These are phyloP conservation scores for Dasypolia templi DNA, from an alignment of 2,888 invertebrate genomes.

Conservation along the genomic window DNA sequence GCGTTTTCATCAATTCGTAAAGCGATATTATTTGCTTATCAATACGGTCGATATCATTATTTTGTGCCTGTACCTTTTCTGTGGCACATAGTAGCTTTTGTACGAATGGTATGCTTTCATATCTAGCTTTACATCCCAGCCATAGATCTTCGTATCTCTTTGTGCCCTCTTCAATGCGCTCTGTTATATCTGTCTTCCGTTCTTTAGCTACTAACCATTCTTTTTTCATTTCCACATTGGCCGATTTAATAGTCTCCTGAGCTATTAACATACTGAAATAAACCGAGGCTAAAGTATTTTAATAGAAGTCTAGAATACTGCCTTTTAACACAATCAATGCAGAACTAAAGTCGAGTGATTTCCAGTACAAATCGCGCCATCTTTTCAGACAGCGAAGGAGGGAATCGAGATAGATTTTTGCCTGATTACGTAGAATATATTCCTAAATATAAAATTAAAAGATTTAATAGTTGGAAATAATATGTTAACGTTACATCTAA, in stretches of 20 bases:
- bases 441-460: no score
- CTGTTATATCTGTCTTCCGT: slow-evolving; percentile 70
- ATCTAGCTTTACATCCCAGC: slow-evolving; percentile 77
- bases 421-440: no score
- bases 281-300: not conserved
- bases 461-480: no score
- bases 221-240: slow-evolving; percentile 80
- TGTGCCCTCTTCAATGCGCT: slow-evolving; percentile 74
- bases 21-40: slow-evolving; percentile 70
- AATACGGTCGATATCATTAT: slow-evolving; percentile 69
- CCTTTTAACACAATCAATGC: slow-evolving; percentile 5
- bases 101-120: slow-evolving; percentile 81
- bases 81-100: slow-evolving; percentile 73
- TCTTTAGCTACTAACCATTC: slow-evolving; percentile 78
- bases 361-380: not conserved
- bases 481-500: no score
- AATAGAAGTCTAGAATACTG: not conserved
- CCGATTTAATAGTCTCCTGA: slow-evolving; percentile 76
- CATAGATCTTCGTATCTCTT: slow-evolving; percentile 82
- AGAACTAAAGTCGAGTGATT: not conserved
- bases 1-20: slow-evolving; percentile 70
- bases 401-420: no score
- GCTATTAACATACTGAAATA: slow-evolving; percentile 76
- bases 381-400: no score
- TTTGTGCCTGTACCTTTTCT: slow-evolving; percentile 67